phyloP scores from a whole-genome alignment of 2,888 invertebrate genomes.

The Carcina quercana region DNA sequence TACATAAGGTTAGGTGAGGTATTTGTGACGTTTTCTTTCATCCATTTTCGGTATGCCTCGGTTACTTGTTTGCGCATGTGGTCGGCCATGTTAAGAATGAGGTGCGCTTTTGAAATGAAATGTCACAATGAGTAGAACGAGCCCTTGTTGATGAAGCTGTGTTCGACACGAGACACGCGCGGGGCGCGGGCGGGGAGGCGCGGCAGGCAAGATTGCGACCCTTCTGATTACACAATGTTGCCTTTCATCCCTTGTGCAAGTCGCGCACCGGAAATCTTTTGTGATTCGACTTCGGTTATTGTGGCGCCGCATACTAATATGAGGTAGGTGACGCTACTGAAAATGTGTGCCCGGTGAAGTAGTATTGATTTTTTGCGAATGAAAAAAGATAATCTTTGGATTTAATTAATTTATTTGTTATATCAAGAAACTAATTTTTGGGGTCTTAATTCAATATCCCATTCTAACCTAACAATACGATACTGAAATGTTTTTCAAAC shows the following conservation, averaged over 20 bases:
- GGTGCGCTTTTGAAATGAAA: constrained; percentile 43
- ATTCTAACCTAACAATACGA: too few species aligned
- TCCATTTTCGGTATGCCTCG: too few species aligned
- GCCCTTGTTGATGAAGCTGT: constrained; percentile 69
- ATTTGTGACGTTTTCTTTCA: too few species aligned
- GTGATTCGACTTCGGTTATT: constrained; percentile 72
- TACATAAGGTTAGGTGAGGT: too few species aligned
- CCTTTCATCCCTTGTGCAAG: constrained; percentile 72
- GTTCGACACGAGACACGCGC: constrained; percentile 65
- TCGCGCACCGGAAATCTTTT: constrained; percentile 73
- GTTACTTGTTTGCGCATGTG: not conserved
- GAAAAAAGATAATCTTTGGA: too few species aligned
- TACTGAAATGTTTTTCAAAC: too few species aligned
- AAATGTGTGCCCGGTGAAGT: constrained; percentile 43
- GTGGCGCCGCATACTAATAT: constrained; percentile 69
- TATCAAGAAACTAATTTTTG: too few species aligned
- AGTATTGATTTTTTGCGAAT: too few species aligned
- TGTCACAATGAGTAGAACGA: constrained; percentile 64
- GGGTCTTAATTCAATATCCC: too few species aligned
- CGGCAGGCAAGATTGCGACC: constrained; percentile 69
- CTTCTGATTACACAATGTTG: constrained; percentile 74
- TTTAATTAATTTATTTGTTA: too few species aligned
- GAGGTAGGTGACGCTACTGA: constrained; percentile 50
- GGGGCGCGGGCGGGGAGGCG: constrained; percentile 31
- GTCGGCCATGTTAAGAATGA: constrained; percentile 15